Evolutionary conservation across 2,888 invertebrate species (phyloP), one percentile per base, ranked within the genome.

Genomic region (Drosophila subquinaria): DNA sequence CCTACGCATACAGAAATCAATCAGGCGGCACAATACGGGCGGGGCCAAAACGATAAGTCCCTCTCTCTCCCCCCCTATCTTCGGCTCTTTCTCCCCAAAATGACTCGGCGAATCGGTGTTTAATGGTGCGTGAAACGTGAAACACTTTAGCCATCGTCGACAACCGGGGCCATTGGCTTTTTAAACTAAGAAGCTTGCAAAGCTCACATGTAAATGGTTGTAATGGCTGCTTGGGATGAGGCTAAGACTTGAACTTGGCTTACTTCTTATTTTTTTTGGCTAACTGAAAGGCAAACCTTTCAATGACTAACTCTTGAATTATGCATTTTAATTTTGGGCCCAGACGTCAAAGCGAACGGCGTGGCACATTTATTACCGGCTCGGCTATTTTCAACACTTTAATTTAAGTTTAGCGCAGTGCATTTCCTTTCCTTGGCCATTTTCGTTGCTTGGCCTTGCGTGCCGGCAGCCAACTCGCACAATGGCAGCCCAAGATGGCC

Each of bases 91-190:
- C 48, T 69, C 51, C 36, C 63, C 63, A 77, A 85, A 85, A 83
- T 85, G 83, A 85, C 81, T 85, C 73, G 81, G 78, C 86, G 83
- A 83, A 83, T 83, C 78, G 82, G 73, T 73, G 87, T 83, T 85
- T 72, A 87, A 87, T 87, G 86, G 84, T 74, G 86, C 86, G 86
- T 85, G 81, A 87, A 86, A 86, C 83, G 86, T 85, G 84, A 85
- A 85, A 87, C 82, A 84, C 86, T 86, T 84, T 86, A 81, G 82
- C 79, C 68, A 85, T 71, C 83, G 75, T 69, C 53, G 55, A 59
- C 56, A 47, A 42, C 11, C 42, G 20, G 59, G 36, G 50, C 43
- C 55, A 64, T 53, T 62, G 67, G 57, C 68, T 74, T 73, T 74
- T 72, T 53, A 72, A 67, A 50, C 61, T 69, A 60, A 57, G 62